phyloP scores from a whole-genome alignment of 2,797 vertebrate genomes.

The Glyptemys insculpta region DNA sequence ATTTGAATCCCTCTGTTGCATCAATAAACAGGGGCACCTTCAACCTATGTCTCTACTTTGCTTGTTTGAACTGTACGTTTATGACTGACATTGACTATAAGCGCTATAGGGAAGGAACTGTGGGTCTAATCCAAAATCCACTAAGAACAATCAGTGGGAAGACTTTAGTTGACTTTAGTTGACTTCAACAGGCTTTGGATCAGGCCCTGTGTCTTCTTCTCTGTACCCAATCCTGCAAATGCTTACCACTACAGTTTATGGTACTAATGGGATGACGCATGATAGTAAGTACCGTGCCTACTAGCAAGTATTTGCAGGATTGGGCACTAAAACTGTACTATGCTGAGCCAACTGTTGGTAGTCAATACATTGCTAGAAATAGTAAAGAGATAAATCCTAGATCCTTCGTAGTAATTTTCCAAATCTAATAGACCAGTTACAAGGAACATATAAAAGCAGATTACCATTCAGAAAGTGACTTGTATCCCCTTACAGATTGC shows the following conservation, averaged over 20 bases:
- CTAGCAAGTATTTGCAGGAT: background rate
- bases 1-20: background rate
- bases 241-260: slow-evolving; percentile 5
- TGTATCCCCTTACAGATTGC: background rate
- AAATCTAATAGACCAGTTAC: background rate
- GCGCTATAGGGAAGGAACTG: background rate
- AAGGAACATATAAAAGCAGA: background rate
- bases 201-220: background rate
- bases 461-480: background rate
- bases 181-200: background rate
- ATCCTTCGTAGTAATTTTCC: background rate
- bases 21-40: background rate
- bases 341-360: background rate
- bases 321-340: background rate
- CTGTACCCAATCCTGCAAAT: slow-evolving; percentile 12
- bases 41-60: background rate
- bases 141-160: background rate
- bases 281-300: background rate
- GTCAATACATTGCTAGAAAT: background rate
- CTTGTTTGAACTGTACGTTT: background rate
- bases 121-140: background rate
- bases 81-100: rapidly evolving
- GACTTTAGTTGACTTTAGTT: rapidly evolving
- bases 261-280: background rate
- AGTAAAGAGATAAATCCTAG: background rate